Evolutionary conservation across 2,888 invertebrate genomes (phyloP), one percentile per base, ranked within the genome.

Genomic region (Lasioglossum marginatum): DNA sequence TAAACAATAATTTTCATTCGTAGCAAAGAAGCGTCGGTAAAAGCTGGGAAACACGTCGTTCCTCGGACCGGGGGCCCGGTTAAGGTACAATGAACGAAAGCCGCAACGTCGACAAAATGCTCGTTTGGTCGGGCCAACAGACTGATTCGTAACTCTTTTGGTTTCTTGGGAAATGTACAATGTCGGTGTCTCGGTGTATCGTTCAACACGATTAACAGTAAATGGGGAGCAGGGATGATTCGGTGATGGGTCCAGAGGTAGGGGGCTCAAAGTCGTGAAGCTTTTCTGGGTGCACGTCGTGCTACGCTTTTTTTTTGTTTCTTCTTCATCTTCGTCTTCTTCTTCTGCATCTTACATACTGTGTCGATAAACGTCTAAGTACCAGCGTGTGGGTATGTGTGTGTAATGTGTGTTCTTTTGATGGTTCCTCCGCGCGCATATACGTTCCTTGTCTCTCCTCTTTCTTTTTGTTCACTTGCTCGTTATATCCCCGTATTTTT

Each of bases 291-390:
- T 82, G 80, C 80, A 83, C 83, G 70, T 70, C 82, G 76, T 68
- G 68, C 68, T 68, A 23, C 34, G 68, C 12, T 66, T 8, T 70
- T 77, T 78, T 68, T 63, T 14, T 31, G 12, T 27, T 27, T 6
- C 14, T 63, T 16, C 16, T 31, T 14, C 27, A 0, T 63, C 16
- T 31, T 14, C 27, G 0, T 63, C 60, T 5, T 60, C 60, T 60
- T 60, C 60, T 60, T 60, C 60, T 27, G 27, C 63, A 31, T 74
- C 79, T 84, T 83, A 87, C 82, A 79, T 85, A 87, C 85, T 78
- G 83, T 86, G 87, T 88, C 77, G 90, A 82, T 85, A 82, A 86
- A 86, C 83, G 66, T 82, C 80, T 79, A 79, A 84, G 81, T 84
- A 85, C 80, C 76, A 77, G 70, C 80, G 78, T 77, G 63, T 63